These are phyloP conservation scores for Ascidia mentula DNA, from an alignment of 23 tunicate species.

Conservation along the genomic window DNA sequence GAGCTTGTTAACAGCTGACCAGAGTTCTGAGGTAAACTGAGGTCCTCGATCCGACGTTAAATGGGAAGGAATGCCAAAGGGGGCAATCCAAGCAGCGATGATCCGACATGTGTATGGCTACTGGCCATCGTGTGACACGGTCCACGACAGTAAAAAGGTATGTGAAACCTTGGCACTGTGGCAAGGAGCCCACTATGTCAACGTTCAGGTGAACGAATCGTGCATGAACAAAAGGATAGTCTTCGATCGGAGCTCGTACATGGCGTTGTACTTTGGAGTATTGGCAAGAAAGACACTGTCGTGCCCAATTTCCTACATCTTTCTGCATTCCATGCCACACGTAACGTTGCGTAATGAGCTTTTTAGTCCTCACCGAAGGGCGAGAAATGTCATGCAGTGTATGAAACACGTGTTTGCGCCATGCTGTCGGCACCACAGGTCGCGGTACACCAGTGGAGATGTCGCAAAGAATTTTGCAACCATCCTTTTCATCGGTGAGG, in stretches of 20 bases:
- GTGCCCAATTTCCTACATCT: conserved; percentile 1
- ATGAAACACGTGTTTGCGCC: background rate
- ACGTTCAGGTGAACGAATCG: background rate
- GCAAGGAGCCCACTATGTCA: conserved; percentile 3
- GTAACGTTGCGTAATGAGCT: background rate
- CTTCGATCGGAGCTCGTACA: background rate
- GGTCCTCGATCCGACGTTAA: conserved; percentile 2
- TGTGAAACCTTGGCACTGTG: background rate
- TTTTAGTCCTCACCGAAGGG: background rate
- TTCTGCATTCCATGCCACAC: conserved; percentile 16
- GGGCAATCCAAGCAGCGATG: background rate
- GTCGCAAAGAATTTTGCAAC: no score
- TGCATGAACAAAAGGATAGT: background rate
- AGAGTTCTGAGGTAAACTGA: conserved; percentile 12
- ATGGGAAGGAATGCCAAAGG: background rate
- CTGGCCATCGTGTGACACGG: conserved; percentile 1
- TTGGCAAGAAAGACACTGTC: background rate
- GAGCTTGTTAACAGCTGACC: conserved; percentile 3
- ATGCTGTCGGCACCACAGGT: background rate
- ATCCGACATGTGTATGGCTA: conserved; percentile 11
- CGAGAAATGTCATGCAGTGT: background rate
- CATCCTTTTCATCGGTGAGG: no score
- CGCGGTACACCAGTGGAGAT: background rate
- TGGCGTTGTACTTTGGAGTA: background rate
- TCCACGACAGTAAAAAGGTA: conserved; percentile 4